Percentiles rank a stretch among this genome's conserved stretches.
Conservation (phyloP, 2,888 invertebrate genomes). For the Rugalucina vietnamica region DNA sequence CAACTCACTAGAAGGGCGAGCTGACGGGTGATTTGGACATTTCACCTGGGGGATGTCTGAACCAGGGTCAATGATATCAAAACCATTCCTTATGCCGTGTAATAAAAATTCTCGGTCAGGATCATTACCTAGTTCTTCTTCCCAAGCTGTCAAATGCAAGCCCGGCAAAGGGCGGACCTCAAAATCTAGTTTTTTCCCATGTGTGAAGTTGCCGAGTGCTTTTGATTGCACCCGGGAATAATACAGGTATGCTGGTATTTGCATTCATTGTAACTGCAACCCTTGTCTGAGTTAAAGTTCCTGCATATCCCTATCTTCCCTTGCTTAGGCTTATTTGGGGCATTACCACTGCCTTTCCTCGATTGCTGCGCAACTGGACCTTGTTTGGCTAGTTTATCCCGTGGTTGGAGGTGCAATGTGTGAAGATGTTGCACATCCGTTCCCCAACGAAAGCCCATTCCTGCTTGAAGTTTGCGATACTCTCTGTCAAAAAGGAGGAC, state of each 20-base stretch:
- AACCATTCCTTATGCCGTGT: background rate
- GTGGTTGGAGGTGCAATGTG: background rate
- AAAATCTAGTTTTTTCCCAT: background rate
- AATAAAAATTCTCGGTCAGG: background rate
- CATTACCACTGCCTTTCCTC: background rate
- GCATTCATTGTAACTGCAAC: background rate
- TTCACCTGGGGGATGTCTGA: background rate
- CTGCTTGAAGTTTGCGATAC: background rate
- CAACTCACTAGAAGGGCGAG: background rate
- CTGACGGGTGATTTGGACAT: background rate
- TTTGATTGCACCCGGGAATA: background rate
- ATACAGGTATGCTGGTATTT: background rate
- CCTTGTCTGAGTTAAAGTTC: background rate
- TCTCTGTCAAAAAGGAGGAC: background rate
- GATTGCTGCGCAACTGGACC: background rate
- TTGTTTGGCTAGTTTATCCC: background rate
- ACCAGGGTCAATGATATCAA: background rate
- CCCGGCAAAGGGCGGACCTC: slow-evolving; percentile 1
- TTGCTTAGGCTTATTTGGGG: background rate
- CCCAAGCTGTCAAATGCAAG: background rate
- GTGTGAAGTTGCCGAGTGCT: background rate
- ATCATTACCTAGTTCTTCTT: background rate
- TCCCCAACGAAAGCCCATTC: background rate
- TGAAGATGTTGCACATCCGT: background rate
- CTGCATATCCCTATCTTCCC: background rate